phyloP scores from a whole-genome alignment of 2,888 invertebrate genomes.

The Drosophila aldrichi region DNA sequence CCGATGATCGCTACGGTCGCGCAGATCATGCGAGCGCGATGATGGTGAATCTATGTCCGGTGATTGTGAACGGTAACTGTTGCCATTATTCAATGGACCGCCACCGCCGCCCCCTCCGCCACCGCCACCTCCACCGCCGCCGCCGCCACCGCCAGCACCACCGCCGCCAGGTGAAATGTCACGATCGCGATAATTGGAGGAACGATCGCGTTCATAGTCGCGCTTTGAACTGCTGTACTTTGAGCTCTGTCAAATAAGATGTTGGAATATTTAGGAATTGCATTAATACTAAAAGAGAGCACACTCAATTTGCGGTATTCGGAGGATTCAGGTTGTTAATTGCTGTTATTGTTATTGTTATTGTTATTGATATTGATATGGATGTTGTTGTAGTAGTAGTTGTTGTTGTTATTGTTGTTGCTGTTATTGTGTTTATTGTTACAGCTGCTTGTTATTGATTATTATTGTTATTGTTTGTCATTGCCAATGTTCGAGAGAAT shows the following conservation, averaged over 20 bases:
- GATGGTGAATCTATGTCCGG: conserved; percentile 90
- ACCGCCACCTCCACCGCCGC: conserved; percentile 64
- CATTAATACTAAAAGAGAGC: conserved; percentile 14
- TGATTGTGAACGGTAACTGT: conserved; percentile 91
- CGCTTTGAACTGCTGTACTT: conserved; percentile 92
- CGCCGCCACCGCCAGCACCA: conserved; percentile 68
- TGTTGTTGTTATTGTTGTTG: neutral
- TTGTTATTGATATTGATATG: conserved; percentile 12
- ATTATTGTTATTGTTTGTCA: conserved; percentile 14
- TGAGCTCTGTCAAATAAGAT: conserved; percentile 87
- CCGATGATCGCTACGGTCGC: conserved; percentile 77
- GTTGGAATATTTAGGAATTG: conserved; percentile 6
- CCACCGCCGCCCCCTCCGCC: conserved; percentile 72
- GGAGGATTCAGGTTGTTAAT: conserved; percentile 2
- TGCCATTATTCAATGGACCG: conserved; percentile 86
- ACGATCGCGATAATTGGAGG: conserved; percentile 85
- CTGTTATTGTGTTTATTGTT: conserved; percentile 11
- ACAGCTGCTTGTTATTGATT: conserved; percentile 8
- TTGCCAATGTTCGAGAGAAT: conserved; percentile 21
- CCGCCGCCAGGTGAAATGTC: conserved; percentile 84
- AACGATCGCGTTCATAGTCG: conserved; percentile 87
- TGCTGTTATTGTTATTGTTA: conserved; percentile 6
- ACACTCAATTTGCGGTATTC: neutral
- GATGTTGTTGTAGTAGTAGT: neutral
- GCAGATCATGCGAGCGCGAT: conserved; percentile 85